Evolutionary conservation across 2,888 invertebrate genomes (phyloP).

Genomic region (Caenorhabditis sp.): DNA sequence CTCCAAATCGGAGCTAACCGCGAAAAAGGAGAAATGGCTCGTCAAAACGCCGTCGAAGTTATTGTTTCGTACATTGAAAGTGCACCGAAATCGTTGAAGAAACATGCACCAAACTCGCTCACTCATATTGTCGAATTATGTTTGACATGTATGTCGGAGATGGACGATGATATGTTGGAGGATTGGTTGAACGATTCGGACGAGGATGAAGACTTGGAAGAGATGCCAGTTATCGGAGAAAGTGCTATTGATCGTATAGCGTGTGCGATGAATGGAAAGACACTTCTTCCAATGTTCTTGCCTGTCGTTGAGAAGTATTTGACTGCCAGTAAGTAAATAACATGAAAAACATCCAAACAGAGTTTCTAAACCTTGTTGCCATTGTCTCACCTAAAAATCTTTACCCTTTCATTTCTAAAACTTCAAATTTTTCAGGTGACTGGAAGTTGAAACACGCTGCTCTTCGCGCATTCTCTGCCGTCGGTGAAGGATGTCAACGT

Average conservation of each 20-base stretch:
- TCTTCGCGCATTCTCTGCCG: conserved; percentile 96
- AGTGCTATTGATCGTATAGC: conserved; percentile 94
- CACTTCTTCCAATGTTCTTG: conserved; percentile 81
- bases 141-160: conserved; percentile 91
- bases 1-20: conserved; percentile 76
- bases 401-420: not conserved
- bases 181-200: conserved; percentile 85
- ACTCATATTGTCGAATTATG: conserved; percentile 81
- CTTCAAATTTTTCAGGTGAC: conserved; percentile 67
- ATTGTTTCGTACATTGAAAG: conserved; percentile 87
- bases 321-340: conserved; percentile 1
- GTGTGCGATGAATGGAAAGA: conserved; percentile 93
- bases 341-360: no score
- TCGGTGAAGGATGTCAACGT: conserved; percentile 97
- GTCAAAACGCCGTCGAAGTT: conserved; percentile 88
- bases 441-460: conserved; percentile 85
- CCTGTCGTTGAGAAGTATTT: conserved; percentile 35
- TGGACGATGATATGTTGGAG: conserved; percentile 87
- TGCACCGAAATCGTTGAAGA: conserved; percentile 94
- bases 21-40: conserved; percentile 77
- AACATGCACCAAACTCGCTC: conserved; percentile 86
- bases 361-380: no score
- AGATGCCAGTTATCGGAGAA: conserved; percentile 91
- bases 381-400: not conserved
- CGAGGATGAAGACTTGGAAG: conserved; percentile 88